Percentiles rank a stretch among this genome's conserved stretches.
Evolutionary conservation across 1,140 invertebrate genomes (phyloP).

Genomic region (Drosophila ogumai): DNA sequence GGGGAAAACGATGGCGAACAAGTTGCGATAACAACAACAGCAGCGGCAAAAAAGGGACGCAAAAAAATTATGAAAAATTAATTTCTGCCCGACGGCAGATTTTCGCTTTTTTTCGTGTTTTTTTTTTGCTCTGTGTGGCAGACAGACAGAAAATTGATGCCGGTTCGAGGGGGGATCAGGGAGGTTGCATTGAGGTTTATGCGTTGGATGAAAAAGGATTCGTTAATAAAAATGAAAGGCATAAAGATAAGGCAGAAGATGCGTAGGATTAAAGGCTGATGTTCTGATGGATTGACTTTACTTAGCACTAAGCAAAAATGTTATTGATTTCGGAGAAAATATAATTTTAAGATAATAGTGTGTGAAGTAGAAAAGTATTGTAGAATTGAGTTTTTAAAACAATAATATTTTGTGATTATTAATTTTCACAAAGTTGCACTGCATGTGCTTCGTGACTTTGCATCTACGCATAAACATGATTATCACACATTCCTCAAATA

Average conservation of each 20-base stretch:
- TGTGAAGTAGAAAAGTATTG: background rate
- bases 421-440: background rate
- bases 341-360: background rate
- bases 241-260: conserved; percentile 28
- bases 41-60: conserved; percentile 60
- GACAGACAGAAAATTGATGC: conserved; percentile 76
- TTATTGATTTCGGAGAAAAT: background rate
- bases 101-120: conserved; percentile 44
- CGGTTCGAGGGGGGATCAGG: conserved; percentile 43
- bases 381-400: background rate
- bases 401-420: background rate
- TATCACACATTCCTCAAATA: conserved; percentile 38
- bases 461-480: conserved; percentile 56
- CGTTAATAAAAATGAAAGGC: conserved; percentile 49
- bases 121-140: conserved; percentile 19
- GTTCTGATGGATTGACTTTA: conserved; percentile 1
- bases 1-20: conserved; percentile 51
- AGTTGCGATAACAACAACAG: conserved; percentile 76
- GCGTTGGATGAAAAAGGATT: conserved; percentile 44
- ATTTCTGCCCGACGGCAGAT: conserved; percentile 80
- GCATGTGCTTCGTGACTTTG: background rate
- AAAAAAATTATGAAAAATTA: conserved; percentile 84
- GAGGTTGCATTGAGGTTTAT: conserved; percentile 38
- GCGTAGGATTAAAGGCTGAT: conserved; percentile 25
- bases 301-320: background rate